Evolutionary conservation across 1,140 invertebrate species (phyloP).

Genomic region (Platyura marginata): DNA sequence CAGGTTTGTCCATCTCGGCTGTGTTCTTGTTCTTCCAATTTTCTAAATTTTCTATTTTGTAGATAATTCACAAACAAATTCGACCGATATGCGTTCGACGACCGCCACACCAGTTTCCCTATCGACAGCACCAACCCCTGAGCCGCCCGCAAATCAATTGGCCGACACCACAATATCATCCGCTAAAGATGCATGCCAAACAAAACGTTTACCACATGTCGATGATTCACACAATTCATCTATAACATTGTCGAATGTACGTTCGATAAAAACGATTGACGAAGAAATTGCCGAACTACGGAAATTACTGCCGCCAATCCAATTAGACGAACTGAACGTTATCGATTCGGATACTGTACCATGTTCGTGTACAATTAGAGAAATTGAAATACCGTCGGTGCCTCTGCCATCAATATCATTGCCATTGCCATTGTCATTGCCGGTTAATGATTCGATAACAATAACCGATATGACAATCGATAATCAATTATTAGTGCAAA

Average conservation of each 20-base stretch:
- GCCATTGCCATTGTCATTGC: not conserved
- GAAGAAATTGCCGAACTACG: slow-evolving; percentile 1
- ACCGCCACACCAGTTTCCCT: not conserved
- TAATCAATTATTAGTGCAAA: not conserved
- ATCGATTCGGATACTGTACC: slow-evolving; percentile 9
- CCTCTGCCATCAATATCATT: not conserved
- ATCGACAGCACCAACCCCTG: not conserved
- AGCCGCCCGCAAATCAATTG: not conserved
- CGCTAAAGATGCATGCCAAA: not conserved
- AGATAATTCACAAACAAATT: not conserved
- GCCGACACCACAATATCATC: not conserved
- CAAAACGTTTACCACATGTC: too few species aligned
- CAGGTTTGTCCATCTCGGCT: not conserved
- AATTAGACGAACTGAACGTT: not conserved
- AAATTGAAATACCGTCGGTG: slow-evolving; percentile 5
- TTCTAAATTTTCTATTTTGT: not conserved
- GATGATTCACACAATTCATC: too few species aligned
- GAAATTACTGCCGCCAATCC: slow-evolving; percentile 1
- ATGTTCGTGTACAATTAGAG: slow-evolving; percentile 15
- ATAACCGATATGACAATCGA: not conserved
- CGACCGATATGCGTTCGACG: not conserved
- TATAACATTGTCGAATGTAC: too few species aligned
- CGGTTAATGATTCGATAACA: not conserved
- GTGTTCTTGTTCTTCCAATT: not conserved
- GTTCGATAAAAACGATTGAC: not conserved